These are phyloP conservation scores for Tipula lateralis DNA, from an alignment of 2,888 invertebrate species.

Conservation along the genomic window DNA sequence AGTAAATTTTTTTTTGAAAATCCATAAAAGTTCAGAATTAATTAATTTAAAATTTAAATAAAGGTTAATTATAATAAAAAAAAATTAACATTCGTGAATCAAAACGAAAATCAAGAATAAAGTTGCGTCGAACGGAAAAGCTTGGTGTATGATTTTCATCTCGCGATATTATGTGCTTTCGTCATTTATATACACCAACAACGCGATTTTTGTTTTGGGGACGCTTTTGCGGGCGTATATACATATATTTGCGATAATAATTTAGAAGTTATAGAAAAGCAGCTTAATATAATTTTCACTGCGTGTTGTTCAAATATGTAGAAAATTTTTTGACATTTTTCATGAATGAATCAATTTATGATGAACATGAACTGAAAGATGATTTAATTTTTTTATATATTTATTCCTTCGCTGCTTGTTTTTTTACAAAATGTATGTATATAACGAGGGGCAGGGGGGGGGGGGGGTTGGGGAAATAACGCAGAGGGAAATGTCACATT, in stretches of 20 bases:
- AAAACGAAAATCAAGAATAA: neutral
- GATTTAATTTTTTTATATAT: neutral
- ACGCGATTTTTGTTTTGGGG: neutral
- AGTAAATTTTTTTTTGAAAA: neutral
- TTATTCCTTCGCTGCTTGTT: neutral
- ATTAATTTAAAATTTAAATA: neutral
- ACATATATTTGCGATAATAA: neutral
- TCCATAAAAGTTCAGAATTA: neutral
- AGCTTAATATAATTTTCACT: neutral
- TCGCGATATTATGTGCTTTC: neutral
- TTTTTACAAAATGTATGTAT: neutral
- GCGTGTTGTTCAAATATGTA: neutral
- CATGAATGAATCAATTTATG: neutral
- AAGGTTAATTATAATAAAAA: conserved; percentile 3
- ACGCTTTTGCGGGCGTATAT: neutral
- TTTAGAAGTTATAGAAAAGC: neutral
- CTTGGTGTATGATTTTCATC: neutral
- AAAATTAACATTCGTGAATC: neutral
- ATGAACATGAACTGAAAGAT: neutral
- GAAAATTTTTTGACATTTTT: neutral
- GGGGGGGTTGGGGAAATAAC: neutral
- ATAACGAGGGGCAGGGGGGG: neutral
- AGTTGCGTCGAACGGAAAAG: neutral
- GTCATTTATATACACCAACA: neutral
- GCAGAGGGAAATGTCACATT: neutral